These are phyloP conservation scores for Rhingia campestris DNA, from an alignment of 2,888 invertebrate species.

Conservation along the genomic window DNA sequence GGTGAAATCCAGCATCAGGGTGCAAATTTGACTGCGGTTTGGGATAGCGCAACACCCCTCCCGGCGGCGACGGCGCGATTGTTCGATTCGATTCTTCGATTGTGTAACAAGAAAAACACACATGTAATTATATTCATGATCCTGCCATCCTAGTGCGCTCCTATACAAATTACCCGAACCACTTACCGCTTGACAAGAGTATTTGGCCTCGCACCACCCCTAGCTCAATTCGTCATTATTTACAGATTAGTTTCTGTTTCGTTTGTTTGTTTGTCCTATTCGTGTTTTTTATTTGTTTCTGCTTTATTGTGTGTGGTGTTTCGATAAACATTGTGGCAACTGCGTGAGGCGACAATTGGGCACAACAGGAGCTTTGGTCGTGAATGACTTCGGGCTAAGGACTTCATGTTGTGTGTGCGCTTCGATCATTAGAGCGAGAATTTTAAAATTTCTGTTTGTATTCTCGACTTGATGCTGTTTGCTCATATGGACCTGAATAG, in stretches of 20 bases:
- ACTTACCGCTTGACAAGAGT: constrained; percentile 64
- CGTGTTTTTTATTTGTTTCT: constrained; percentile 64
- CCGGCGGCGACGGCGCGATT: constrained; percentile 2
- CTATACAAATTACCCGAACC: constrained; percentile 66
- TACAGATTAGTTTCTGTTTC: constrained; percentile 72
- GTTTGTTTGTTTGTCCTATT: constrained; percentile 17
- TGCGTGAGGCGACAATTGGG: constrained; percentile 64
- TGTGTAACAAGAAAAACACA: constrained; percentile 73
- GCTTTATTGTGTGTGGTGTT: constrained; percentile 73
- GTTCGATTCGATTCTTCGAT: constrained; percentile 70
- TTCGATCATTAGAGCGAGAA: constrained; percentile 67
- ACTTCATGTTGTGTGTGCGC: constrained; percentile 55
- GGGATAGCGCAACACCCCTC: constrained; percentile 52
- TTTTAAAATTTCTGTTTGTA: constrained; percentile 45
- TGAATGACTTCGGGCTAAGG: constrained; percentile 76
- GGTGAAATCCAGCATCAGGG: constrained; percentile 65
- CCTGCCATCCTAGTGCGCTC: constrained; percentile 50
- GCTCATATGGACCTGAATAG: constrained; percentile 58
- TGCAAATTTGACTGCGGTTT: constrained; percentile 74
- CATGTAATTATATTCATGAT: constrained; percentile 74
- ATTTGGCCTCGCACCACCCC: constrained; percentile 55
- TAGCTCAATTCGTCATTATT: constrained; percentile 68
- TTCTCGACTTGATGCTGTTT: constrained; percentile 45
- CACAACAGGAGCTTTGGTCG: constrained; percentile 71
- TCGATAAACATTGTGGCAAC: constrained; percentile 67